Evolutionary conservation across 2,113 vertebrate genomes (phyloP).

Genomic region (Myotis yumanensis): DNA sequence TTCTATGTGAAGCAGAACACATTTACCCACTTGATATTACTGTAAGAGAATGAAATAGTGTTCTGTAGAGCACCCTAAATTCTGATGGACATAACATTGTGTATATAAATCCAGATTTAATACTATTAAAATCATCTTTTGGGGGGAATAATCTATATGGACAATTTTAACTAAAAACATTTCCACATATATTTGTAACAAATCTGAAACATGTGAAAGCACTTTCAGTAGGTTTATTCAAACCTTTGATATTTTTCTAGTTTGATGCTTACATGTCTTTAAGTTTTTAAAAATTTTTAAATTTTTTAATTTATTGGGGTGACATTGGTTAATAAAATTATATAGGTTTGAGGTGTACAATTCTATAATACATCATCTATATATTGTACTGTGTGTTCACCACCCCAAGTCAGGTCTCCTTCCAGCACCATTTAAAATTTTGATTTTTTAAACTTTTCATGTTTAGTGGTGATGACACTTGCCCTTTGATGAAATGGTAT

Average conservation of each 20-base stretch:
- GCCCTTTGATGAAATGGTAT: constrained; percentile 6
- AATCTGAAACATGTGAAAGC: constrained; percentile 79
- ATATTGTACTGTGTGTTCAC: not conserved
- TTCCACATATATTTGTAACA: constrained; percentile 74
- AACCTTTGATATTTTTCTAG: not conserved
- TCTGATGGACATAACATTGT: not conserved
- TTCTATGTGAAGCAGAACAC: constrained; percentile 13
- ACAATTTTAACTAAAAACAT: constrained; percentile 80
- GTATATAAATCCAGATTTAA: constrained; percentile 28
- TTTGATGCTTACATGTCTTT: not conserved
- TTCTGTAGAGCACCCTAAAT: not conserved
- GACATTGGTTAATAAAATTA: not conserved
- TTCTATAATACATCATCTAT: not conserved
- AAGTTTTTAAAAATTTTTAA: not conserved
- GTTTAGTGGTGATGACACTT: constrained; percentile 23
- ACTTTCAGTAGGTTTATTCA: constrained; percentile 39
- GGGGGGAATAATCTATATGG: constrained; percentile 72
- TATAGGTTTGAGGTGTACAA: not conserved
- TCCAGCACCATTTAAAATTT: not conserved
- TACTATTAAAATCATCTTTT: not conserved
- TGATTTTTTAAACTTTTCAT: not conserved
- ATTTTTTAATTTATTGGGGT: not conserved
- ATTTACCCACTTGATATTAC: not conserved
- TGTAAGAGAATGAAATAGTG: not conserved
- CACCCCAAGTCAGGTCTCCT: not conserved